Base-by-base conservation (phyloP, 2,797 vertebrate species). In the Phylloscopus collybita region DNA sequence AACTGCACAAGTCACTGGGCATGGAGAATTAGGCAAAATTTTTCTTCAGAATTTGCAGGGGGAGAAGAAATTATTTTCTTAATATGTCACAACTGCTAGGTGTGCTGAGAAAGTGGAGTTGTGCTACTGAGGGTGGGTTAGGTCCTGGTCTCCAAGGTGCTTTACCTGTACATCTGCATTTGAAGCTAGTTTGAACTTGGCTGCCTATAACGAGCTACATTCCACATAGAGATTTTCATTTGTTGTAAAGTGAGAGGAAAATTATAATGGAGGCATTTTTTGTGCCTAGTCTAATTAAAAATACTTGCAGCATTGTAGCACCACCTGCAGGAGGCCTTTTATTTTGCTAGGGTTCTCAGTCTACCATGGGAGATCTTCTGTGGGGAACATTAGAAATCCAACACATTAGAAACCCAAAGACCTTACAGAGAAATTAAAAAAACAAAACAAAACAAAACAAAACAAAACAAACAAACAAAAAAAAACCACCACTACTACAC, bases 251-350 rank as follows among this genome's bases (percentile, higher is more conserved):
- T 45, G 34, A 86, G 51, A 47, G 21, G 23, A 67, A 92, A 93
- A 80, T 26, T 1, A 45, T 80, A 94, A 95, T 80, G 79, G 81
- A 75, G 71, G 47, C 13, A 36, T 65, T 90, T 93, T 78, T 90
- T 64, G 38, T 60, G 34, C 70, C 49, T 49, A 13, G 1, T 67
- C 75, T 66, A 95, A 97, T 96, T 96, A 90, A 82, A 97, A 93
- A 80, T 93, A 94, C 96, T 95, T 88, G 74, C 71, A 98, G 97
- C 95, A 85, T 94, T 97, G 83, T 86, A 98, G 97, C 97, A 97
- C 98, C 98, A 98, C 97, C 98, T 98, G 96, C 97, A 98, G 98
- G 98, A 96, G 57, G 62, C 53, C 80, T 87, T 91, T 90, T 73
- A 72, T 80, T 95, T 96, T 96, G 79, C 88, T 86, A 47, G 36